Evolutionary conservation across 2,888 invertebrate species (phyloP), one percentile per base, ranked within the genome.

Genomic region (Alloscopus bannaensis): DNA sequence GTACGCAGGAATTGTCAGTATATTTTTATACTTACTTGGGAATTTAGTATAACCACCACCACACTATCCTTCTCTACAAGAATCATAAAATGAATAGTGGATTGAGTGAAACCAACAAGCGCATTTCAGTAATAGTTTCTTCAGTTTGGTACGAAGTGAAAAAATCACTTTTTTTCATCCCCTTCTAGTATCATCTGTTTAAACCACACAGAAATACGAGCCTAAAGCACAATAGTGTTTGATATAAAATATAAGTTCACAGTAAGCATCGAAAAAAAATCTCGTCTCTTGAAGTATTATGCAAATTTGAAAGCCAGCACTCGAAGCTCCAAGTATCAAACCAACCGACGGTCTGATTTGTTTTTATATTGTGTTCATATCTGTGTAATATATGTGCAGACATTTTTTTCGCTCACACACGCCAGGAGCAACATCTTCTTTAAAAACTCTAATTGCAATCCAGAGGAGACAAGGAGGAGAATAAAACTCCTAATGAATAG

Each of bases 201-300:
- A 22, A 52, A 22, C 22, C 18, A 47, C n/a, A 47, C 47, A n/a
- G 47, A 6, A n/a, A 47, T 6, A 47, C 18, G n/a, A 6, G 18
- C 11, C 8, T 47, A 11, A 29, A 26, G 52, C 24, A 28, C 29
- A 26, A 28, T 57, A 57, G 29, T 28, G 26, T 28, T n/a, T n/a
- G n/a, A n/a, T n/a, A n/a, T 52, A 3, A 8, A 22, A 52, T 52
- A 52, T 52, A 20, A n/a, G 22, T 4, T 16, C 26, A 28, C 26
- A 57, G 29, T 20, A 52, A 52, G 71, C 16, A 50, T 50, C 24
- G 62, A 62, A 71, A 47, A 6, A 29, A 26, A 40, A 29, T 70
- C 60, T 24, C 59, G 26, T 62, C 36, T 70, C 47, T 57, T 59
- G 29, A 8, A 11, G 8, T 62, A 71, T n/a, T 70, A 71, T 71